phyloP scores from a whole-genome alignment of 53 echinoderm and acorn worm species.

The Mesocentrotus franciscanus region DNA sequence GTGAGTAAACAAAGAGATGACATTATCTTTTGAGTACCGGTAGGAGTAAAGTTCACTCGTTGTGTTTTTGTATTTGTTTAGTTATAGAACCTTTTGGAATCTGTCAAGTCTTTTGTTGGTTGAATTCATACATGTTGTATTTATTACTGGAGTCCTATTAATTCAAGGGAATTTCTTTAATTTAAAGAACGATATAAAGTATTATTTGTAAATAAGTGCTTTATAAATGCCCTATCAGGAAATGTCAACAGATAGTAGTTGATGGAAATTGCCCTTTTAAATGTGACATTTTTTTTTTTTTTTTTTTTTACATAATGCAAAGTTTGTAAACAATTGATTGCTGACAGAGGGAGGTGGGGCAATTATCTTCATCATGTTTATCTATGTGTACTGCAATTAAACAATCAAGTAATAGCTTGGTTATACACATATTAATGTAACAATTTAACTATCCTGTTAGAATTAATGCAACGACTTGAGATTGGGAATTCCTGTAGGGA shows the following conservation, averaged over 20 bases:
- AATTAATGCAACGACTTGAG: too few species aligned
- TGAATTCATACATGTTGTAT: neutral
- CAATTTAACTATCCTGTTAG: too few species aligned
- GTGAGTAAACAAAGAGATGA: neutral
- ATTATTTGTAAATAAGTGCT: neutral
- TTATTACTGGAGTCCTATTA: neutral
- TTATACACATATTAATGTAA: too few species aligned
- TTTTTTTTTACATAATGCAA: too few species aligned
- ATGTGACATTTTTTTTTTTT: neutral
- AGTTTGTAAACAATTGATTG: neutral
- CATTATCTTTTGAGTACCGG: neutral
- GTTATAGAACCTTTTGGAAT: neutral
- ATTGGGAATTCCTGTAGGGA: too few species aligned
- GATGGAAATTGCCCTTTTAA: neutral
- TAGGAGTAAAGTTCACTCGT: neutral
- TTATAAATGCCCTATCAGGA: neutral
- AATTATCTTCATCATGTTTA: neutral
- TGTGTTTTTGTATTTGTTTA: neutral
- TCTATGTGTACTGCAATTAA: too few species aligned
- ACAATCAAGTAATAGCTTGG: too few species aligned
- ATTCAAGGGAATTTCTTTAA: neutral
- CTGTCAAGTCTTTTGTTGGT: neutral
- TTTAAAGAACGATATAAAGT: neutral
- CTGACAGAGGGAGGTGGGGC: neutral
- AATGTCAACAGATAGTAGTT: neutral